Conservation (phyloP, 2,797 vertebrate genomes). For the Anolis apletophallus region DNA sequence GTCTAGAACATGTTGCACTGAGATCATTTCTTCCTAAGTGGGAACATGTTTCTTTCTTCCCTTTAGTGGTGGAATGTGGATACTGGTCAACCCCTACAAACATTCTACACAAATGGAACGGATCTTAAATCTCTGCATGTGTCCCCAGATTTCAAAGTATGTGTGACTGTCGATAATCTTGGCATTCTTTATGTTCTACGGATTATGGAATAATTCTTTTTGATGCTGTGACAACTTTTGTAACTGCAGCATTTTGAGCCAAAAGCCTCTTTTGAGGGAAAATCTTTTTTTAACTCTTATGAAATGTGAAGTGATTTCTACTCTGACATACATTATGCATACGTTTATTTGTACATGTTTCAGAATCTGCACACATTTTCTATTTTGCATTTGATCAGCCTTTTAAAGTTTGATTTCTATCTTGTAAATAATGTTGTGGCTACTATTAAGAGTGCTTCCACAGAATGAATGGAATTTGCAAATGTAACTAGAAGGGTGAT, state of each 20-base stretch:
- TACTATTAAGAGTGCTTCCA: conserved; percentile 28
- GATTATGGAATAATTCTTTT: conserved; percentile 79
- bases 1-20: not conserved
- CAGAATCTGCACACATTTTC: conserved; percentile 58
- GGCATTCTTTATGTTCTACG: conserved; percentile 93
- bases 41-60: conserved; percentile 40
- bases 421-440: conserved; percentile 46
- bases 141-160: conserved; percentile 89
- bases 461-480: not conserved
- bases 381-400: conserved; percentile 59
- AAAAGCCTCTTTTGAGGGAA: conserved; percentile 37
- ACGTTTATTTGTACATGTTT: conserved; percentile 59
- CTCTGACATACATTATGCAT: conserved; percentile 50
- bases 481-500: not conserved
- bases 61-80: conserved; percentile 92
- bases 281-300: conserved; percentile 43
- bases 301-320: conserved; percentile 74
- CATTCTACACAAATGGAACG: conserved; percentile 91
- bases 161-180: conserved; percentile 93
- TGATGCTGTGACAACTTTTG: conserved; percentile 42
- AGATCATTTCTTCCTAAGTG: conserved; percentile 37
- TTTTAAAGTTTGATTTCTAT: conserved; percentile 57
- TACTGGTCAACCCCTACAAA: conserved; percentile 89
- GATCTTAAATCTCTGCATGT: conserved; percentile 90
- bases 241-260: conserved; percentile 34